A percentile compares a stretch with the other conserved stretches of the same genome.
These are phyloP conservation scores for Podargus strigoides DNA, from an alignment of 2,797 vertebrate genomes.

Conservation along the genomic window DNA sequence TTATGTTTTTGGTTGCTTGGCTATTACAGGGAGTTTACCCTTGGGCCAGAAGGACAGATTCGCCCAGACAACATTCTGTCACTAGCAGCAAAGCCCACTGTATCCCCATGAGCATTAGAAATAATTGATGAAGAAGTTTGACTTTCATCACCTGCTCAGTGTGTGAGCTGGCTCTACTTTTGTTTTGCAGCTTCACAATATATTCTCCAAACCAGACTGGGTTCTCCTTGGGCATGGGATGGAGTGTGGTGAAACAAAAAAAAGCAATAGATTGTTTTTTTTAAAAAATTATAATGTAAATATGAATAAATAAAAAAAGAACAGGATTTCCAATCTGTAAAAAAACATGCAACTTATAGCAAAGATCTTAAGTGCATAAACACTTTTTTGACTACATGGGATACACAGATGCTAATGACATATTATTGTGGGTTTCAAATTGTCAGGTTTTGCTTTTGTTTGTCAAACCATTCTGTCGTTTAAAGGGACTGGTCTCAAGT, in stretches of 20 bases:
- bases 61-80: not conserved
- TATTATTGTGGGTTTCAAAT: not conserved
- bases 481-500: not conserved
- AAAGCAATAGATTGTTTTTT: not conserved
- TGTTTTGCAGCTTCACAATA: not conserved
- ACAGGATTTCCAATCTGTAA: not conserved
- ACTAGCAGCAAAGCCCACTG: not conserved
- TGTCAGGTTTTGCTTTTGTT: not conserved
- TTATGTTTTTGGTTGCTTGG: constrained; percentile 1
- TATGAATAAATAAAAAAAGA: not conserved
- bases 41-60: not conserved
- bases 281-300: not conserved
- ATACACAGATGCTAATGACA: not conserved
- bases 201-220: not conserved
- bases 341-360: not conserved
- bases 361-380: not conserved
- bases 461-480: not conserved
- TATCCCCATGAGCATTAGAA: not conserved
- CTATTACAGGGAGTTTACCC: not conserved
- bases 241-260: not conserved
- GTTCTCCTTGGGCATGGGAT: not conserved
- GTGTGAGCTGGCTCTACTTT: not conserved
- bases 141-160: constrained; percentile 13
- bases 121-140: constrained; percentile 39
- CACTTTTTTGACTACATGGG: fast-evolving